Evolutionary conservation across 1,140 invertebrate genomes (phyloP).

Genomic region (Mesaphorura yosii): DNA sequence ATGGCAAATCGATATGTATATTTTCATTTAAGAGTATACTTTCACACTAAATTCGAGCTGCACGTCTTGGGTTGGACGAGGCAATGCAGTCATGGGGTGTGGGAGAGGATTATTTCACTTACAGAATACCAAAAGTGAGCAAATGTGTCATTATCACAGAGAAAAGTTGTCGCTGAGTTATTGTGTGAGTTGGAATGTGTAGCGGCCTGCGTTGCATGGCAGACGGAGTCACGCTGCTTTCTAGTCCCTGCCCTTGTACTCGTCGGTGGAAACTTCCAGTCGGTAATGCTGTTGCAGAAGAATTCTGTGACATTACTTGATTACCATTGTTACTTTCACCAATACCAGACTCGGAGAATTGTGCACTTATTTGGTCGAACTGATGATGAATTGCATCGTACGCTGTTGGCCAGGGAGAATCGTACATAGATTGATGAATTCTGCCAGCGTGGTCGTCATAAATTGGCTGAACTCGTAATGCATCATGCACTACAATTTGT

Average conservation of each 20-base stretch:
- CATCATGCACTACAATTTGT: too few species aligned
- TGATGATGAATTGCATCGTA: too few species aligned
- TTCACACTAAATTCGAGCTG: too few species aligned
- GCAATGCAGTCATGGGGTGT: too few species aligned
- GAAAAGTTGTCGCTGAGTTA: slow-evolving; percentile 6
- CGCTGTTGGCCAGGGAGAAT: too few species aligned
- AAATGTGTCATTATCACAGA: slow-evolving; percentile 1
- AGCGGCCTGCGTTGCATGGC: neutral
- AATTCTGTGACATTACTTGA: neutral
- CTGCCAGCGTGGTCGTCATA: too few species aligned
- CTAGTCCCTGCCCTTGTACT: neutral
- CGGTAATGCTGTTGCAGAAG: neutral
- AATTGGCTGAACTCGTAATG: too few species aligned
- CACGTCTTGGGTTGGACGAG: too few species aligned
- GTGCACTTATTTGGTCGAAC: slow-evolving; percentile 5
- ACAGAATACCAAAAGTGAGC: slow-evolving; percentile 4
- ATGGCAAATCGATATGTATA: too few species aligned
- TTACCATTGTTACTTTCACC: neutral
- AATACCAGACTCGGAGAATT: neutral
- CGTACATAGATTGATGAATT: too few species aligned
- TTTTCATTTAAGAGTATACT: too few species aligned
- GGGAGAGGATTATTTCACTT: too few species aligned
- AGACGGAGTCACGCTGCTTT: neutral
- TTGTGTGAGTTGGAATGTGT: neutral
- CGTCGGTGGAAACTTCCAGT: neutral